These are phyloP conservation scores for Troides oblongomaculatus DNA, from an alignment of 2,888 invertebrate genomes.

Conservation along the genomic window DNA sequence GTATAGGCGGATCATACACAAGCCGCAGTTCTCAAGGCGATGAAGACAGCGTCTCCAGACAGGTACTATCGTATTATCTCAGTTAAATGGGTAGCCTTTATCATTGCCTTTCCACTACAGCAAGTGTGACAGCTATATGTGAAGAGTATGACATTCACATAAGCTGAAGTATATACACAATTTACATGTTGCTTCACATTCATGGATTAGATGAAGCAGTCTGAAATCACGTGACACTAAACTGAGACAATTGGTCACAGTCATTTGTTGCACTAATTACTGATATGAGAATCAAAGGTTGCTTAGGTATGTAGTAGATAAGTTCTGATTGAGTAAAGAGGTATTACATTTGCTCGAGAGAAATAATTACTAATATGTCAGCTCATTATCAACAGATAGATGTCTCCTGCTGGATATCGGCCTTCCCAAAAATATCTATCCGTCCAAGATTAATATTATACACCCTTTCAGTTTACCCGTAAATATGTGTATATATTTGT, in stretches of 20 bases:
- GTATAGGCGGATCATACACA: constrained; percentile 82
- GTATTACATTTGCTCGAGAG: neutral
- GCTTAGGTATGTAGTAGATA: neutral
- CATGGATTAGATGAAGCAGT: constrained; percentile 7
- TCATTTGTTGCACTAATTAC: constrained; percentile 1
- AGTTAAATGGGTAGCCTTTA: constrained; percentile 16
- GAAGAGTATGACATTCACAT: constrained; percentile 30
- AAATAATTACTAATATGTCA: neutral
- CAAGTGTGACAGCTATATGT: constrained; percentile 12
- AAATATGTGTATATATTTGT: no score
- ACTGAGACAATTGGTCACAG: neutral
- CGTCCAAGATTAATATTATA: no score
- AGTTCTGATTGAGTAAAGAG: neutral
- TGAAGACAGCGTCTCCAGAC: constrained; percentile 81
- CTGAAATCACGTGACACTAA: neutral
- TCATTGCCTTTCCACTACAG: constrained; percentile 9
- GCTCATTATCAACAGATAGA: no score
- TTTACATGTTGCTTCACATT: constrained; percentile 16
- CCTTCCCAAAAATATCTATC: no score
- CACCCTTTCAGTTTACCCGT: no score
- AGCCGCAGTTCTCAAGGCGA: constrained; percentile 76
- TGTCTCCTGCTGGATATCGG: no score
- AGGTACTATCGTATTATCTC: constrained; percentile 51
- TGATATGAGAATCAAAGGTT: neutral
- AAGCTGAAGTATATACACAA: constrained; percentile 6